Evolutionary conservation across 1,140 invertebrate species (phyloP), one percentile per base, ranked within the genome.

Genomic region (Thalassaphorura encarpata): DNA sequence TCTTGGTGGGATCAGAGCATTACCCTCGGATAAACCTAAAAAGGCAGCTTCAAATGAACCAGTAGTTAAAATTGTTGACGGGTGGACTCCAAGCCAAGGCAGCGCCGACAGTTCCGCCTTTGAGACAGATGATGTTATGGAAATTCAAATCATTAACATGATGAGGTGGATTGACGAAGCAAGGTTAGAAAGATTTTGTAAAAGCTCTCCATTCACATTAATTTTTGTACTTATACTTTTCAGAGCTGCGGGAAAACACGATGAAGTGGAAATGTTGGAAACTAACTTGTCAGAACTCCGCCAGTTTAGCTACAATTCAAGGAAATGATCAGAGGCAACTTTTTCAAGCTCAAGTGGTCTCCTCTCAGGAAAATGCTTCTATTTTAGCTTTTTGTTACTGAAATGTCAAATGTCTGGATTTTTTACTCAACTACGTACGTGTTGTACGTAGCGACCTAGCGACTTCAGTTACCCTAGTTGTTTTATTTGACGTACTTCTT

Each of bases 11-110:
- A 5, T 51, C 5, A 13, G 27, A 15, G 8, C 23, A 4, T 26
- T 51, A 18, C 48, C 48, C 6, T n/a, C n/a, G n/a, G n/a, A n/a
- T n/a, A n/a, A n/a, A n/a, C 26, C 28, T 11, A 51, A 51, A 39
- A 13, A 11, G 11, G 33, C 33, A 36, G 33, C 33, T 36, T 36
- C 33, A 11, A n/a, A 39, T 16, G 33, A 48, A 48, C 46, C 46
- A 48, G 13, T 13, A 19, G 46, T 18, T 8, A 13, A 13, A 29
- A 8, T 48, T 8, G 46, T 13, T 5, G 46, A 48, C 23, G 46
- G 46, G 23, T 48, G 46, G 46, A 48, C 46, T 8, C 28, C 46
- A 23, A 48, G 46, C 26, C 13, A 18, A 23, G n/a, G n/a, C n/a
- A n/a, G n/a, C n/a, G 23, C 13, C 19, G 8, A 48, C 26, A 48